phyloP scores from a whole-genome alignment of 30 jellyfish, hydroid and myxozoan species.

The Turritopsis dohrnii region DNA sequence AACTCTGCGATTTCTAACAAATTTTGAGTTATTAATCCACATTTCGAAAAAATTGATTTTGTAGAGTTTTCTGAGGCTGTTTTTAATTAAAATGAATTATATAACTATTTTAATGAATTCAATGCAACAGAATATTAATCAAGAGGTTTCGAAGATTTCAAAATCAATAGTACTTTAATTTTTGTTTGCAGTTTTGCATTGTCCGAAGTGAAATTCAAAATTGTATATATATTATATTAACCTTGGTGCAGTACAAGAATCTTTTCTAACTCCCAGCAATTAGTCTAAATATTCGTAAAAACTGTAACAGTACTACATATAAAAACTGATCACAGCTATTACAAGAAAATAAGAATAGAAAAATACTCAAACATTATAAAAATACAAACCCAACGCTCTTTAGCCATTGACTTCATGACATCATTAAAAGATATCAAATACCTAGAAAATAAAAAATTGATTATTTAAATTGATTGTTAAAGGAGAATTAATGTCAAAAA shows the following conservation, averaged over 20 bases:
- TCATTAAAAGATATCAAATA: slow-evolving; percentile 54
- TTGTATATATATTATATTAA: background rate
- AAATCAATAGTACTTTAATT: too few species aligned
- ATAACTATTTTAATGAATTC: too few species aligned
- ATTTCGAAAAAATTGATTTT: too few species aligned
- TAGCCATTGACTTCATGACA: slow-evolving; percentile 53
- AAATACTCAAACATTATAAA: background rate
- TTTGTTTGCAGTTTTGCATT: background rate
- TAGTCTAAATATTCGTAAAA: background rate
- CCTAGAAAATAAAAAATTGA: slow-evolving; percentile 11
- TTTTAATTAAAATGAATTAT: too few species aligned
- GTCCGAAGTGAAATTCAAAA: background rate
- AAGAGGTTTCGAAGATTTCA: too few species aligned
- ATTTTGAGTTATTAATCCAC: too few species aligned
- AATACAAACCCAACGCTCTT: slow-evolving; percentile 56
- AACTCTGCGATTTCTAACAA: too few species aligned
- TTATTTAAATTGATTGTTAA: background rate
- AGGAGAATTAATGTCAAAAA: too few species aligned
- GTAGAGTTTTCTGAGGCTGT: too few species aligned
- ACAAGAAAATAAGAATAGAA: background rate
- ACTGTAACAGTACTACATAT: background rate
- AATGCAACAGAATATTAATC: too few species aligned
- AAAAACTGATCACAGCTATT: background rate
- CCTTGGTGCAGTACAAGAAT: slow-evolving; percentile 70
- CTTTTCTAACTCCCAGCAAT: slow-evolving; percentile 16